Conservation (phyloP, 2,113 vertebrate genomes). For the Brienomyrus brachyistius region DNA sequence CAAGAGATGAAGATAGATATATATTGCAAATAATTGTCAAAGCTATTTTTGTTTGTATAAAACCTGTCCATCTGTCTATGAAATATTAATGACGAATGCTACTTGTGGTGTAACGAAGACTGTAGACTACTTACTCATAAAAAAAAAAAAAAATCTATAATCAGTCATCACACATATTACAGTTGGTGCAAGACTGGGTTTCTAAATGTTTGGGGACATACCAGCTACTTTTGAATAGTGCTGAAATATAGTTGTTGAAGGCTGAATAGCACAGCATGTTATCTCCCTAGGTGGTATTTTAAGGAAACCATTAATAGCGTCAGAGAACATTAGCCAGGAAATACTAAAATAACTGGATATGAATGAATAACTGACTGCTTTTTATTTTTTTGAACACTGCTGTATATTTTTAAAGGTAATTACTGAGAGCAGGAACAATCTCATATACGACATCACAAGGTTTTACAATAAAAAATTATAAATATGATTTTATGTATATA, state of each 20-base stretch:
- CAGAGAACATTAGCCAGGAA: slow-evolving; percentile 62
- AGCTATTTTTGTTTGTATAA: not conserved
- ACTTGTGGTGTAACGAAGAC: not conserved
- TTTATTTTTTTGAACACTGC: not conserved
- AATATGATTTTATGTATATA: not conserved
- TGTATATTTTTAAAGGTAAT: not conserved
- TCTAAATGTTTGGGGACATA: slow-evolving; percentile 12
- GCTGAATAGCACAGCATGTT: slow-evolving; percentile 61
- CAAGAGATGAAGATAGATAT: not conserved
- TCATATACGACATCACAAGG: too few relatives aligned
- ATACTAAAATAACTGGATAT: slow-evolving; percentile 64
- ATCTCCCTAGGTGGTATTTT: slow-evolving; percentile 64
- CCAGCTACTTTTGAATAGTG: slow-evolving; percentile 44
- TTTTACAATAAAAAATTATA: not conserved
- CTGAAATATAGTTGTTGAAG: slow-evolving; percentile 72
- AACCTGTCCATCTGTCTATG: not conserved
- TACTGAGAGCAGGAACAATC: not conserved
- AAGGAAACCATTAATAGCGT: slow-evolving; percentile 69
- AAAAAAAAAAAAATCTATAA: slow-evolving; percentile 13
- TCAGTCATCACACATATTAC: slow-evolving; percentile 13
- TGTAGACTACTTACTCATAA: slow-evolving; percentile 3
- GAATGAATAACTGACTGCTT: slow-evolving; percentile 57
- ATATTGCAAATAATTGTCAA: not conserved
- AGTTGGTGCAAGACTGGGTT: not conserved
- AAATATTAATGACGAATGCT: not conserved